Conservation (phyloP, 2,797 vertebrate genomes). For the Liasis olivaceus region DNA sequence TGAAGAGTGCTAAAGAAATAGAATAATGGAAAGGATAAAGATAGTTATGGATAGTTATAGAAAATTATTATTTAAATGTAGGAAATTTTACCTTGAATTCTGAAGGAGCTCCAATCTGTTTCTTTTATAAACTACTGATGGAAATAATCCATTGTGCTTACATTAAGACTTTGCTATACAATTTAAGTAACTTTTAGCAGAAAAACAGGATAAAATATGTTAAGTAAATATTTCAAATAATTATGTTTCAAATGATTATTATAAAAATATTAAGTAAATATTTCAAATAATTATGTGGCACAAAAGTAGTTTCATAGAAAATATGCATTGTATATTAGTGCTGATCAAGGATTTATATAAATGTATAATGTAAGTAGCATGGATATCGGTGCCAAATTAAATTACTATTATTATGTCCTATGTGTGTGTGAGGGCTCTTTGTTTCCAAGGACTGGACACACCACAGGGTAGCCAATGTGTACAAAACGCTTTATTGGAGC, state of each 20-base stretch:
- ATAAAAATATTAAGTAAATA: too few species aligned
- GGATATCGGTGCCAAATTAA: not conserved
- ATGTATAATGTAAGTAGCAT: not conserved
- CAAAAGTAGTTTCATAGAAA: not conserved
- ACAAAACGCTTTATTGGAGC: too few species aligned
- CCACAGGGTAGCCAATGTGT: too few species aligned
- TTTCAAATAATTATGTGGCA: not conserved
- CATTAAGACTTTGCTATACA: not conserved
- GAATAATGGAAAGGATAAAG: conserved; percentile 4
- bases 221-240: not conserved
- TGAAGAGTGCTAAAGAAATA: conserved; percentile 16
- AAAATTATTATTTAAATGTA: not conserved
- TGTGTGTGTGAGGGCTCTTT: too few species aligned
- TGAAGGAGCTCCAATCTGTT: not conserved
- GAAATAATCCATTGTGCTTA: not conserved
- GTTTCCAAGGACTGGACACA: too few species aligned
- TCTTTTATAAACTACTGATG: not conserved
- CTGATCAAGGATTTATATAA: not conserved
- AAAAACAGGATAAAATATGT: not conserved
- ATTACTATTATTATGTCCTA: not conserved
- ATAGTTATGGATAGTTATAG: not conserved
- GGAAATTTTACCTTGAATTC: not conserved
- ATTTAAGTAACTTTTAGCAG: not conserved
- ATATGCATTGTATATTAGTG: not conserved
- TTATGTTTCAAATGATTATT: not conserved